Base-by-base conservation (phyloP, 2,888 invertebrate genomes). In the Epinotia demarniana region DNA sequence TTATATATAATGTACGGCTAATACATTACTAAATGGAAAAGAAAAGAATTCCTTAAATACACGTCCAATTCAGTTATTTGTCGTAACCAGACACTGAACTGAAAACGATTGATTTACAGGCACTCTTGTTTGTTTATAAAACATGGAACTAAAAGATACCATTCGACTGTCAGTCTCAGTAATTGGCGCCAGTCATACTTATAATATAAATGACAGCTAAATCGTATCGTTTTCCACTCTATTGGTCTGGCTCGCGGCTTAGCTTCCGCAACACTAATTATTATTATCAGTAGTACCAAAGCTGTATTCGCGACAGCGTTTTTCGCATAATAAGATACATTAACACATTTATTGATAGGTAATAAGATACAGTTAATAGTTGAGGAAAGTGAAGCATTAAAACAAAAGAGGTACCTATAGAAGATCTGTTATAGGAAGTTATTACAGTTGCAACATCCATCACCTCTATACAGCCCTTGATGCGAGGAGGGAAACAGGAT, bases 191-290 rank as follows among this genome's bases (percentile, higher is more conserved):
- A 71, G 23, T 66, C 53, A 66, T 71, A 75, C 70, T 70, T 66
- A 75, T 13, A 75, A 60, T 70, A 75, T 13, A 75, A 60, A 60
- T 71, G 75, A 75, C 75, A 71, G 60, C 66, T 75, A 71, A 75
- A 75, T 71, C 53, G 70, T 70, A 75, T 75, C 70, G 64, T 75
- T 75, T 75, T 75, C 75, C 75, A 75, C 60, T 66, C 70, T 71
- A 63, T 53, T 70, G 75, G 60, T 5, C 53, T 43, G 70, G 64
- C 70, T 39, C 23, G 53, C 49, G 18, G 64, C 58, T 64, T 70
- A 13, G 63, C 75, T 71, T 75, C 75, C 75, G 75, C 43, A 27
- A 75, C 60, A 39, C 12, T 33, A 64, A 75, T 75, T 64, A 75
- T 66, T 71, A 60, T 71, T 66, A 66, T 75, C 64, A 18, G 16